These are phyloP conservation scores for Solen grandis DNA, from an alignment of 1,140 invertebrate species.

Conservation along the genomic window DNA sequence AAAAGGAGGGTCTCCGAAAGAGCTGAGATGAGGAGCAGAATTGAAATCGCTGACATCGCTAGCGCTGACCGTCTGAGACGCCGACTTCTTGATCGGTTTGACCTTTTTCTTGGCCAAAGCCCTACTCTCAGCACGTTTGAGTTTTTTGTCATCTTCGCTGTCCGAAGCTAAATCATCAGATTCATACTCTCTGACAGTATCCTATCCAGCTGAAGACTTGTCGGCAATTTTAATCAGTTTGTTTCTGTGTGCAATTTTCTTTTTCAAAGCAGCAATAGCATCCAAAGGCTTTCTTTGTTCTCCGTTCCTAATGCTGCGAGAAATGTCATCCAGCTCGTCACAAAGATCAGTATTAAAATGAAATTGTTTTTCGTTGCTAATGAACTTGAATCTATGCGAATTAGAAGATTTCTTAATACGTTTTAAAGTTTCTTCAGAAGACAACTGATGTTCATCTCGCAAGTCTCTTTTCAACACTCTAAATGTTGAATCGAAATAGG, in stretches of 20 bases:
- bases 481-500: not conserved
- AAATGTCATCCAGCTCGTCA: not conserved
- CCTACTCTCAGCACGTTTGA: not conserved
- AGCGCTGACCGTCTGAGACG: not conserved
- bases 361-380: not conserved
- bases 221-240: constrained; percentile 28
- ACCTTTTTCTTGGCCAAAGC: not conserved
- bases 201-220: constrained; percentile 7
- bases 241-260: constrained; percentile 7
- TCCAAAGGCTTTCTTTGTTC: not conserved
- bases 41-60: not conserved
- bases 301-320: not conserved
- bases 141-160: constrained; percentile 12
- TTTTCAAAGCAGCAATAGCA: not conserved
- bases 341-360: not conserved
- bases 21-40: not conserved
- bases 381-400: not conserved
- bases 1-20: not conserved
- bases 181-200: constrained; percentile 17
- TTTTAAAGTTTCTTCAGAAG: not conserved
- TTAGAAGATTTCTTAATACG: not conserved
- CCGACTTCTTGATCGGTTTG: not conserved
- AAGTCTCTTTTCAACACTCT: not conserved
- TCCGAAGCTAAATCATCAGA: not conserved
- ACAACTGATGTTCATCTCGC: not conserved